Conservation (phyloP, 2,113 vertebrate genomes). For the Dipodomys spectabilis region DNA sequence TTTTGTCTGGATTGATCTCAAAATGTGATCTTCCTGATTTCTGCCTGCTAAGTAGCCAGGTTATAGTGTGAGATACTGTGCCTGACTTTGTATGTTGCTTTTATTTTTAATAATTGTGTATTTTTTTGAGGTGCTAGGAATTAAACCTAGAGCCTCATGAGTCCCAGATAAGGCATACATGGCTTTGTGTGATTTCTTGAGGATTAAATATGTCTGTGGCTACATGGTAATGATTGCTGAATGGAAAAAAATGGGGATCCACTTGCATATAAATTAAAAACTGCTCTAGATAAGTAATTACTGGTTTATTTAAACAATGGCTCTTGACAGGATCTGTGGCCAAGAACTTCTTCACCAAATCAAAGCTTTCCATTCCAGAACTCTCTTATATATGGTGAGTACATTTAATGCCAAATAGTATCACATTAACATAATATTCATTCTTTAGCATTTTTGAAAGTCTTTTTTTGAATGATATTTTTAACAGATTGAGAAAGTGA, state of each 20-base stretch:
- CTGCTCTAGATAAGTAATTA: constrained; percentile 52
- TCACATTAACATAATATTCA: neutral
- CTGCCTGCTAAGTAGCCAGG: too few species aligned
- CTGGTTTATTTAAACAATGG: constrained; percentile 57
- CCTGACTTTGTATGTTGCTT: constrained; percentile 3
- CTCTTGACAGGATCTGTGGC: constrained; percentile 92
- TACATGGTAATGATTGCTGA: constrained; percentile 30
- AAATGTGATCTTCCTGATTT: too few species aligned
- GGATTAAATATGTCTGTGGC: constrained; percentile 34
- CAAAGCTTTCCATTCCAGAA: constrained; percentile 96
- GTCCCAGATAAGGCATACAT: neutral
- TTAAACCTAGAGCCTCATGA: neutral
- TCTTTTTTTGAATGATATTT: constrained; percentile 44
- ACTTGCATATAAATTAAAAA: constrained; percentile 52
- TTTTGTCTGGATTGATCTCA: too few species aligned
- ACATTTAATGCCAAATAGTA: constrained; percentile 41
- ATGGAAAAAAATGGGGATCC: constrained; percentile 39
- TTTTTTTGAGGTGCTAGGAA: neutral
- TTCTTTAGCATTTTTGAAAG: constrained; percentile 27
- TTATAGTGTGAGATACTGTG: too few species aligned
- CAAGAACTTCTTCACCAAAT: constrained; percentile 99
- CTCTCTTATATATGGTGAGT: constrained; percentile 98
- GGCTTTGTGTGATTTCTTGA: constrained; percentile 59
- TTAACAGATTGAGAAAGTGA: neutral
- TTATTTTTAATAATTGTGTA: constrained; percentile 15